Conservation (phyloP, 2,113 vertebrate genomes). For the Caranx melampygus region DNA sequence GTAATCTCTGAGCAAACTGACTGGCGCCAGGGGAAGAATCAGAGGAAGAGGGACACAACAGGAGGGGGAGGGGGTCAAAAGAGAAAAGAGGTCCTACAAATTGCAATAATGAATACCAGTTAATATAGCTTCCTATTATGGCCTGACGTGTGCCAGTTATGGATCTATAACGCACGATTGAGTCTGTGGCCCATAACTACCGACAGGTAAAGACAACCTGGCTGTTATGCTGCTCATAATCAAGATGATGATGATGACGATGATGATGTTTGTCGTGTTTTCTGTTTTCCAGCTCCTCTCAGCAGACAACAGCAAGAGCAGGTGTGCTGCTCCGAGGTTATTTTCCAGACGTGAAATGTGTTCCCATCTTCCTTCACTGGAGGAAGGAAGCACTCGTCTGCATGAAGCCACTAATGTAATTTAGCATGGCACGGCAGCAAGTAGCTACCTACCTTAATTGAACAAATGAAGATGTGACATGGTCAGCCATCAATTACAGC, state of each 20-base stretch:
- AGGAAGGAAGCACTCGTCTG: constrained; percentile 61
- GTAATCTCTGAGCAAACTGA: constrained; percentile 78
- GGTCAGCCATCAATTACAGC: constrained; percentile 81
- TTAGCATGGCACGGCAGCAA: constrained; percentile 67
- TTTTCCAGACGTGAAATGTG: constrained; percentile 32
- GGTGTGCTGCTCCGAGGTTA: constrained; percentile 47
- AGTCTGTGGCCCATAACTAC: neutral
- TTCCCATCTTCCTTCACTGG: constrained; percentile 42
- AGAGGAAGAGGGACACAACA: constrained; percentile 54
- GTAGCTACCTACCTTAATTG: constrained; percentile 75
- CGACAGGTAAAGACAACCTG: neutral
- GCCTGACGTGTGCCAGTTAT: constrained; percentile 6
- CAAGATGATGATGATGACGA: neutral
- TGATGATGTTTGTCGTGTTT: neutral
- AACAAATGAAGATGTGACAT: constrained; percentile 82
- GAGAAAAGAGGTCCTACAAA: constrained; percentile 53
- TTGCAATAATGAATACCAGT: constrained; percentile 45
- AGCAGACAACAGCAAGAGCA: constrained; percentile 39
- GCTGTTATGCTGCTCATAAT: neutral
- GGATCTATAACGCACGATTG: neutral
- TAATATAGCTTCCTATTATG: constrained; percentile 20
- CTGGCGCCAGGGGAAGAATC: constrained; percentile 74
- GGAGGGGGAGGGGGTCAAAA: constrained; percentile 41
- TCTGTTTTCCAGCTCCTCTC: neutral
- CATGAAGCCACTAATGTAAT: constrained; percentile 74